A percentile compares a stretch with the other conserved stretches of the same genome.
These are phyloP conservation scores for Zaprionus bogoriensis DNA, from an alignment of 2,888 invertebrate genomes.

Conservation along the genomic window DNA sequence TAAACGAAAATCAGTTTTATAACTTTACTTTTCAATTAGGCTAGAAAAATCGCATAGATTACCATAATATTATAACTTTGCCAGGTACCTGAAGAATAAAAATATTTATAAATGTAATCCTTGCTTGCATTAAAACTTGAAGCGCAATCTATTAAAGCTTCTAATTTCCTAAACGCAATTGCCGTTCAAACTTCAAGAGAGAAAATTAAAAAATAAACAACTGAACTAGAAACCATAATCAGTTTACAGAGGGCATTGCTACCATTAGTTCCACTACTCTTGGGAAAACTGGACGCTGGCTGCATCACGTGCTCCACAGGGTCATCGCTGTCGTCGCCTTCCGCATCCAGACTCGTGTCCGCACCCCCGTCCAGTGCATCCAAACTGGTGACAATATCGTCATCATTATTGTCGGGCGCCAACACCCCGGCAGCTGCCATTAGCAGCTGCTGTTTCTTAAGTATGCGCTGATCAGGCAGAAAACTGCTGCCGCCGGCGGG, in stretches of 20 bases:
- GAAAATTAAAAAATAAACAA: not conserved
- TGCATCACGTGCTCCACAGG: slow-evolving; percentile 28
- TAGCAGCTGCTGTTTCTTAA: slow-evolving; percentile 78
- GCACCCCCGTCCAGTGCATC: too few relatives aligned
- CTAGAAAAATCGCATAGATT: too few relatives aligned
- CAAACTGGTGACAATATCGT: too few relatives aligned
- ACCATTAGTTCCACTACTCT: slow-evolving; percentile 44
- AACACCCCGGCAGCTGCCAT: slow-evolving; percentile 73
- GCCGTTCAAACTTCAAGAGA: not conserved
- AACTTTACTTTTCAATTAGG: too few relatives aligned
- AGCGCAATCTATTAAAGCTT: too few relatives aligned
- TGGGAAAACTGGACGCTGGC: slow-evolving; percentile 33
- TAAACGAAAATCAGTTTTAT: too few relatives aligned
- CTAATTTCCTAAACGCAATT: not conserved
- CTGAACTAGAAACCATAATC: not conserved
- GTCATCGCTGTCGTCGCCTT: slow-evolving; percentile 22
- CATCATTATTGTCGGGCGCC: slow-evolving; percentile 30
- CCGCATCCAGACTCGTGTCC: not conserved
- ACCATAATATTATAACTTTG: too few relatives aligned
- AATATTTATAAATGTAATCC: too few relatives aligned
- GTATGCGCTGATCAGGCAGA: slow-evolving; percentile 76
- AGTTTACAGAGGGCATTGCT: slow-evolving; percentile 1
- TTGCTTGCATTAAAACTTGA: too few relatives aligned
- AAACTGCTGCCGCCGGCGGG: slow-evolving; percentile 69
- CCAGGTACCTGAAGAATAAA: too few relatives aligned